Percentiles rank a stretch among this genome's conserved stretches.
phyloP scores from a whole-genome alignment of 2,888 invertebrate genomes.

The Myopa testacea region DNA sequence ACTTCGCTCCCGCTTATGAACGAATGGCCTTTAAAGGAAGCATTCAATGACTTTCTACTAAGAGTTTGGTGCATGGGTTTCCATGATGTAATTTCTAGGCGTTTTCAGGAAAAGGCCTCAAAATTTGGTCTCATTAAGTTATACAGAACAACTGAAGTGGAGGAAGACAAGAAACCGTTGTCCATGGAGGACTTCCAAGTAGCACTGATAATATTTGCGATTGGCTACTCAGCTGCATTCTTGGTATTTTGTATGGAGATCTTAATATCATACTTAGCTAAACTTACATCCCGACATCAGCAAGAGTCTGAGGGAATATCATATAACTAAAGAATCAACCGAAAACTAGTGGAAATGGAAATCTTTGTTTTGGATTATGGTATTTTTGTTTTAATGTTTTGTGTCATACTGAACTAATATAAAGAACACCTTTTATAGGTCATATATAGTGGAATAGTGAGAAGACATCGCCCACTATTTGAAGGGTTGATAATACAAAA shows the following conservation, averaged over 20 bases:
- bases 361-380: no score
- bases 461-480: no score
- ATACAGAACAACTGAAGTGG: conserved; percentile 22
- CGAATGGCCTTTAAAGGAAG: conserved; percentile 45
- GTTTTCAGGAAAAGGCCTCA: conserved; percentile 30
- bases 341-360: no score
- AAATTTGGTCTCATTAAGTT: conserved; percentile 22
- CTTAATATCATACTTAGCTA: not conserved
- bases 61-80: conserved; percentile 40
- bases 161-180: conserved; percentile 33
- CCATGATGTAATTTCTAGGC: conserved; percentile 1
- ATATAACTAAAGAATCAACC: no score
- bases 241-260: not conserved
- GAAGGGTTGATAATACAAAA: no score
- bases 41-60: conserved; percentile 40
- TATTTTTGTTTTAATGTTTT: no score
- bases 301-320: no score
- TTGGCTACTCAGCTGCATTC: conserved; percentile 1
- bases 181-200: conserved; percentile 40
- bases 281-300: not conserved
- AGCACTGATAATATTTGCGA: conserved; percentile 25
- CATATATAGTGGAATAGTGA: no score
- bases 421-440: no score
- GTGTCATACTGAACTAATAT: no score
- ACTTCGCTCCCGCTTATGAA: not conserved